phyloP scores from a whole-genome alignment of 2,888 invertebrate genomes.

The Unio pictorum region DNA sequence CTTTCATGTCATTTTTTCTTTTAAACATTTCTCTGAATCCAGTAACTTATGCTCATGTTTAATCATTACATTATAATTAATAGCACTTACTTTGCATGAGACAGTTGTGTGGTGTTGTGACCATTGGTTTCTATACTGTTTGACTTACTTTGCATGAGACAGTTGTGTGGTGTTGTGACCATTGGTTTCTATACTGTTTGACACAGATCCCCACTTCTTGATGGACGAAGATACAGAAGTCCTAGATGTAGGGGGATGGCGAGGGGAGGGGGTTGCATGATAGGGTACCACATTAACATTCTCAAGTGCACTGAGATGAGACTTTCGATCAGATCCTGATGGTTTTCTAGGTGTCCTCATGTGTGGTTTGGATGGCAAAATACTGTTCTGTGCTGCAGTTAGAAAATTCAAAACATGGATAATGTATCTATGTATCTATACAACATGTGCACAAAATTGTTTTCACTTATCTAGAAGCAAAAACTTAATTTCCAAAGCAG shows the following conservation, averaged over 20 bases:
- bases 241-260: slow-evolving; percentile 14
- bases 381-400: slow-evolving; percentile 49
- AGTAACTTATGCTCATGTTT: no score
- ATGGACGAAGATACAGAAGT: slow-evolving; percentile 26
- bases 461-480: not conserved
- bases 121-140: slow-evolving; percentile 16
- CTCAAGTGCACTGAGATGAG: slow-evolving; percentile 40
- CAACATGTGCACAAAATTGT: not conserved
- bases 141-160: slow-evolving; percentile 47
- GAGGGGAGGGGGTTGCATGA: slow-evolving; percentile 25
- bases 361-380: slow-evolving; percentile 59
- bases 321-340: slow-evolving; percentile 16
- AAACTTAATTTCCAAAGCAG: not conserved
- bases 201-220: slow-evolving; percentile 65
- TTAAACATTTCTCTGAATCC: no score
- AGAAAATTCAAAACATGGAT: slow-evolving; percentile 2
- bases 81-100: slow-evolving; percentile 46
- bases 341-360: slow-evolving; percentile 21
- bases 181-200: slow-evolving; percentile 32
- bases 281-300: slow-evolving; percentile 39
- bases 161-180: slow-evolving; percentile 36
- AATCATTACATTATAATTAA: not conserved
- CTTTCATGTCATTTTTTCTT: no score
- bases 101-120: slow-evolving; percentile 36
- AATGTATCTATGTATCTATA: not conserved